phyloP scores from a whole-genome alignment of 2,113 vertebrate species.

The Nothocercus nigrocapillus region DNA sequence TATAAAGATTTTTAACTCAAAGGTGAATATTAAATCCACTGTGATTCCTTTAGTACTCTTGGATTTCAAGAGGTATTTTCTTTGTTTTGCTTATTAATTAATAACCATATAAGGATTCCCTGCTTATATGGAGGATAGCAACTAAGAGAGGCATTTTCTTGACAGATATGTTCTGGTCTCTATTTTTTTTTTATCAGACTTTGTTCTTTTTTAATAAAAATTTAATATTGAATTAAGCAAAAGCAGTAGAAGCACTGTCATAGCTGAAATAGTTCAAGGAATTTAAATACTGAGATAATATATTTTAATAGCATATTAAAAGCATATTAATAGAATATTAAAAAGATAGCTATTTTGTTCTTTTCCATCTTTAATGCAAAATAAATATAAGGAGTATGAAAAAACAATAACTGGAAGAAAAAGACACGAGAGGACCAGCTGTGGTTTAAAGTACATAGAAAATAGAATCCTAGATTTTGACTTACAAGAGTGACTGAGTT shows the following conservation, averaged over 20 bases:
- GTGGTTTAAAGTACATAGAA: neutral
- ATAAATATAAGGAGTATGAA: neutral
- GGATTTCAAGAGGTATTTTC: neutral
- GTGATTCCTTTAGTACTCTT: neutral
- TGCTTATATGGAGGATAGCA: neutral
- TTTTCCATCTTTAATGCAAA: neutral
- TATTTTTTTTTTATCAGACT: neutral
- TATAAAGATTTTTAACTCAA: neutral
- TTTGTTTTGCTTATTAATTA: neutral
- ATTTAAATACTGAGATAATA: neutral
- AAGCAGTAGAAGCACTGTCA: neutral
- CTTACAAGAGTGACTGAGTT: neutral
- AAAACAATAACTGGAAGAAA: neutral
- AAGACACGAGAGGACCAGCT: neutral
- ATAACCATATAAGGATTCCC: neutral
- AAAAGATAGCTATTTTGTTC: no score
- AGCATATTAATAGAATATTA: neutral
- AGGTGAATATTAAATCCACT: neutral
- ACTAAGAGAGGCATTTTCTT: neutral
- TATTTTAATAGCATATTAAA: neutral
- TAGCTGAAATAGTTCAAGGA: neutral
- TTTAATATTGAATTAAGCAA: neutral
- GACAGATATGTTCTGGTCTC: fast-evolving
- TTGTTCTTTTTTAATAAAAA: neutral
- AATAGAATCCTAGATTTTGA: neutral